Evolutionary conservation across 2,113 vertebrate genomes (phyloP), one percentile per base, ranked within the genome.

Genomic region (Cyprinodon tularosa): DNA sequence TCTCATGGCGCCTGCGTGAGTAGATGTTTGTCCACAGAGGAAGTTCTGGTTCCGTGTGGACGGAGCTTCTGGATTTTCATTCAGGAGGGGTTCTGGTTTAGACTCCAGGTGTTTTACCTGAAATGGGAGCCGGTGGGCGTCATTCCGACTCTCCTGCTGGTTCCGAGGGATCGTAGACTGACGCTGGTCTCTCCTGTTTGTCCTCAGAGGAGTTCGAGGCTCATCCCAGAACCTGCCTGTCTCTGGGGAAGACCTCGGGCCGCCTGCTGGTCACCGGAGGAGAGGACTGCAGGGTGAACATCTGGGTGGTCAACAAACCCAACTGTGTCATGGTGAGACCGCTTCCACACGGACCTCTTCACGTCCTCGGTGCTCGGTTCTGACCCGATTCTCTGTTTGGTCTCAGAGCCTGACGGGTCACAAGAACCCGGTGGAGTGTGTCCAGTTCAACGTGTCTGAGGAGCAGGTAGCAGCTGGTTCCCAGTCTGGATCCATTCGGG

Each of bases 301-400:
- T 99, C 77, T 99, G 97, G 97, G 95, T 96, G 1, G 94, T 99
- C 74, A 98, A 94, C 95, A 99, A 99, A 88, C 95, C 97, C 78
- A 99, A 97, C 95, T 99, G 98, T 90, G 96, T 99, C 88, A 99
- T 99, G 97, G 98, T 99, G 64, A 76, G 77, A 45, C 40, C 6
- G 36, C 61, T n/a, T 61, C 1, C 22, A 42, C 48, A 6, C 4
- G 50, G 50, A 7, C 15, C 50, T 29, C 29, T 29, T 1, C 29
- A 29, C 29, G 29, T 29, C 29, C 4, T 53, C 20, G 50, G 60
- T 12, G 22, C 4, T 38, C 13, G 13, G 61, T 44, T 9, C 40
- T 65, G 40, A 57, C 13, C 38, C 17, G 47, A 38, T 73, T 64
- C 0, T 64, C 45, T 45, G 59, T 0, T 0, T 0, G 79, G 70